Evolutionary conservation across 2,113 vertebrate species (phyloP).

Genomic region (Manacus vitellinus): DNA sequence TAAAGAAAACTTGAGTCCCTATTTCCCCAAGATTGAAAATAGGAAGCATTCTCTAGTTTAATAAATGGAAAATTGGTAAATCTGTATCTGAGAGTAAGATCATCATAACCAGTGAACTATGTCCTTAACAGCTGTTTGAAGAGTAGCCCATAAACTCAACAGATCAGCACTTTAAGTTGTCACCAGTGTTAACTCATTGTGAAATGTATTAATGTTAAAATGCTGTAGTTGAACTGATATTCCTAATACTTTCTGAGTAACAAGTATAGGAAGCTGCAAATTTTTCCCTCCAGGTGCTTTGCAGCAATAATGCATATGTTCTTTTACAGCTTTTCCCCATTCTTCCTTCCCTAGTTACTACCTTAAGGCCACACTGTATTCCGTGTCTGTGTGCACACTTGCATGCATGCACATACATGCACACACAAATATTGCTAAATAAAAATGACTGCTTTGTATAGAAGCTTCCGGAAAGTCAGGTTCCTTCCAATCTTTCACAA

Average conservation of each 20-base stretch:
- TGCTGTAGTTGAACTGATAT: neutral
- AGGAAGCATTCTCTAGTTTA: neutral
- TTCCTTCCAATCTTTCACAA: neutral
- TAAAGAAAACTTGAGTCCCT: neutral
- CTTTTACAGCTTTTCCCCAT: neutral
- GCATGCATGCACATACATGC: neutral
- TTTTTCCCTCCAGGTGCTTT: neutral
- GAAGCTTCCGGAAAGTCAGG: neutral
- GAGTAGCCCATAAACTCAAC: neutral
- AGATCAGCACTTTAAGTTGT: neutral
- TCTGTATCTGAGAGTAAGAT: neutral
- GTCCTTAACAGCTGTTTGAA: neutral
- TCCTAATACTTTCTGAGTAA: neutral
- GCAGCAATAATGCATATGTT: neutral
- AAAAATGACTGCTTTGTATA: neutral
- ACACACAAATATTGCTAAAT: neutral
- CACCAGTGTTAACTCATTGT: neutral
- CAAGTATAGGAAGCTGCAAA: neutral
- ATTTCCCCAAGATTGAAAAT: neutral
- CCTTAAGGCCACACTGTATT: neutral
- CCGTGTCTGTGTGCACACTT: neutral
- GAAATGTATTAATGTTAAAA: neutral
- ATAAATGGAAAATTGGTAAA: neutral
- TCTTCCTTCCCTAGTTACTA: neutral
- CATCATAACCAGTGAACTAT: rapidly evolving